phyloP scores from a whole-genome alignment of 2,888 invertebrate species.

The Coelopa pilipes region DNA sequence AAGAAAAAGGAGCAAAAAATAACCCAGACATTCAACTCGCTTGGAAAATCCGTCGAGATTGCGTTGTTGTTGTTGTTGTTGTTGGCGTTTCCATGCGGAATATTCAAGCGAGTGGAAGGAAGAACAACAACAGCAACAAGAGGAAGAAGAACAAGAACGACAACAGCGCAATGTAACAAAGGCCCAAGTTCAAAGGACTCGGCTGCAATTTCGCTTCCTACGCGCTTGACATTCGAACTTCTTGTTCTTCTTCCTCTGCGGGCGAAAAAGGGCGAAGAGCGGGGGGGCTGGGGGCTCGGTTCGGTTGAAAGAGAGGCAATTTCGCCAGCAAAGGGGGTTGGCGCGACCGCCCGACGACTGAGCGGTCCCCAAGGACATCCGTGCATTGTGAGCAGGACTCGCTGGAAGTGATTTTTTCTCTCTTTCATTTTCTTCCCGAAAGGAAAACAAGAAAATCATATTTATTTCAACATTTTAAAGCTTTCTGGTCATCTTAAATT shows the following conservation, averaged over 20 bases:
- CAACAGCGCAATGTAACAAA: constrained; percentile 3
- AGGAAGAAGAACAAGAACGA: neutral
- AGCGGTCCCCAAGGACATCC: no score
- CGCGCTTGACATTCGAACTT: constrained; percentile 22
- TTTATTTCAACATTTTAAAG: neutral
- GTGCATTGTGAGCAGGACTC: no score
- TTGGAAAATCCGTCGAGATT: constrained; percentile 23
- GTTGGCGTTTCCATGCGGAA: neutral
- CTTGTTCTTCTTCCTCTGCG: no score
- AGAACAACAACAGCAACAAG: neutral
- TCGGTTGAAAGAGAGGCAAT: no score
- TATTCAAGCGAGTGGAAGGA: neutral
- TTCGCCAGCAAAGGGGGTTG: no score
- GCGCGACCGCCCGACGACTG: no score
- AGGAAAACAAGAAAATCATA: neutral
- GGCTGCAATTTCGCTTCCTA: constrained; percentile 28
- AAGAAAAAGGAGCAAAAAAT: neutral
- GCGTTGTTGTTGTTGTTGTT: constrained; percentile 10
- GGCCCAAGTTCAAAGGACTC: constrained; percentile 35
- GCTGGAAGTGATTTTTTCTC: no score
- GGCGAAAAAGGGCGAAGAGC: no score
- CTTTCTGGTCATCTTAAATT: neutral
- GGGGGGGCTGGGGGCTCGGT: no score
- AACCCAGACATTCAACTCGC: constrained; percentile 22
- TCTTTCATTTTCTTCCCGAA: neutral